Percentiles rank a stretch among this genome's conserved stretches.
Evolutionary conservation across 2,888 invertebrate species (phyloP).

Genomic region (Hydrotaea cyrtoneurina): DNA sequence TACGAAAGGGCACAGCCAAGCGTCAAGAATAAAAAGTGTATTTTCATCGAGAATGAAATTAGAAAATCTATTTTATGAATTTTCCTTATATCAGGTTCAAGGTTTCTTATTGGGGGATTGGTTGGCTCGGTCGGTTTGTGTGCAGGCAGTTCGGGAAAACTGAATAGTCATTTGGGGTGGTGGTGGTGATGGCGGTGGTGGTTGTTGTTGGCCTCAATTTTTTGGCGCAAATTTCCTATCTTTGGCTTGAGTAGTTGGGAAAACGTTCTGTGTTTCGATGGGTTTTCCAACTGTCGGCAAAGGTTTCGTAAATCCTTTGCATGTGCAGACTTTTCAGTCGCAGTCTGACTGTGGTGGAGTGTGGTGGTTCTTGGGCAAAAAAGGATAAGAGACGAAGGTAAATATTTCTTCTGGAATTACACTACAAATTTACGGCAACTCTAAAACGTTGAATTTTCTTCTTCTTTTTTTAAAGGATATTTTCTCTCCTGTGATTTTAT

Average conservation of each 20-base stretch:
- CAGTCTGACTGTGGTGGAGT: conserved; percentile 46
- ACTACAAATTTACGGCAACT: not conserved
- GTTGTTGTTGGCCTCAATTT: conserved; percentile 19
- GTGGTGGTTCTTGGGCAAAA: conserved; percentile 30
- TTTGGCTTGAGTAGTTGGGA: conserved; percentile 16
- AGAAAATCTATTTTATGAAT: conserved; percentile 32
- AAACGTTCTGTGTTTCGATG: conserved; percentile 47
- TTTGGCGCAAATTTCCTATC: conserved; percentile 61
- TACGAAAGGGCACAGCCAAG: not conserved
- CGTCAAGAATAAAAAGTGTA: too few species aligned
- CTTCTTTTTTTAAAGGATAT: not conserved
- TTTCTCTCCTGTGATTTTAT: conserved; percentile 32
- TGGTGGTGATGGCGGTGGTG: conserved; percentile 28
- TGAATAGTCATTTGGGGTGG: conserved; percentile 27
- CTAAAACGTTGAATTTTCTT: not conserved
- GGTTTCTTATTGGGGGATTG: conserved; percentile 66
- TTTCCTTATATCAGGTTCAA: conserved; percentile 56
- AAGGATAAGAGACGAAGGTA: conserved; percentile 30
- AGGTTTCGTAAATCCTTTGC: conserved; percentile 42
- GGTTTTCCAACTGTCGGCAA: conserved; percentile 50
- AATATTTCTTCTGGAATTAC: not conserved
- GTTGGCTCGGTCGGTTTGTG: not conserved
- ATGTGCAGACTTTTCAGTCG: conserved; percentile 44
- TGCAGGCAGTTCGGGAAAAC: too few species aligned
- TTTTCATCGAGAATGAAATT: too few species aligned